Conservation (phyloP, 1,140 invertebrate species). For the Cherax destructor region DNA sequence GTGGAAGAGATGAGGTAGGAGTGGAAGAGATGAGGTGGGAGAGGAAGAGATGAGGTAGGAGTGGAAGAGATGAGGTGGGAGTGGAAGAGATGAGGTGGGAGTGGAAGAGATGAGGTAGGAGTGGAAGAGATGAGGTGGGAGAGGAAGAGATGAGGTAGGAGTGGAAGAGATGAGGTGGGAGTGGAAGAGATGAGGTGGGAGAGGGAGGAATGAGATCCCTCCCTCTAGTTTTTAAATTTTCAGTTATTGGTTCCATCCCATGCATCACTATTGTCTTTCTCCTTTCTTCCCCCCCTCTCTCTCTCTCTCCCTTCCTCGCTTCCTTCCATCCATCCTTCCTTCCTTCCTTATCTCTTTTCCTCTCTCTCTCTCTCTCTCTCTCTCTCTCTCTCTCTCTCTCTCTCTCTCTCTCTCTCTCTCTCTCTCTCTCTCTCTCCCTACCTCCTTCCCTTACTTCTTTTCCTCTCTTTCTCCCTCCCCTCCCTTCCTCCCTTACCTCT, state of each 20-base stretch:
- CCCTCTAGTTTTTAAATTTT: no score
- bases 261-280: not conserved
- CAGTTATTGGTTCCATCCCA: no score
- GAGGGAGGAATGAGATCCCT: not conserved
- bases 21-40: not conserved
- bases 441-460: not conserved
- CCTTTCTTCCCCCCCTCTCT: not conserved
- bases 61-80: not conserved
- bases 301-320: conserved; percentile 22
- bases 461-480: not conserved
- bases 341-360: not conserved
- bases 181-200: not conserved
- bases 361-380: conserved; percentile 9
- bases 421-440: not conserved
- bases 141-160: not conserved
- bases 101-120: not conserved
- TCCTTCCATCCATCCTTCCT: no score
- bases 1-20: not conserved
- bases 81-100: not conserved
- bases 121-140: not conserved
- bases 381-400: not conserved
- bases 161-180: not conserved
- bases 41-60: not conserved
- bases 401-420: not conserved
- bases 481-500: not conserved